These are phyloP conservation scores for Tichodroma muraria DNA, from an alignment of 2,113 vertebrate genomes.

Conservation along the genomic window DNA sequence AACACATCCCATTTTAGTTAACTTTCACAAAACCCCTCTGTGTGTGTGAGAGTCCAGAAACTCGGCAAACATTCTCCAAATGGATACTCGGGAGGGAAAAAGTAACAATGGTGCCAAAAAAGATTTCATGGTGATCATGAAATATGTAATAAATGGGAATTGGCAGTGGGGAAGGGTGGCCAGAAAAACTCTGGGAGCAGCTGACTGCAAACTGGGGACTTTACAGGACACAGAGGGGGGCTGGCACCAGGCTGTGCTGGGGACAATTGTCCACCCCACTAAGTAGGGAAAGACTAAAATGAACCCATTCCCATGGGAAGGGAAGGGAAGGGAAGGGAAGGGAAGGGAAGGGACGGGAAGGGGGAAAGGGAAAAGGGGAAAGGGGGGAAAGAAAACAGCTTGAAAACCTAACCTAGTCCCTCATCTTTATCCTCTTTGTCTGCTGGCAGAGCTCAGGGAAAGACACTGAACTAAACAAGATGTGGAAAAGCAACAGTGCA, in stretches of 20 bases:
- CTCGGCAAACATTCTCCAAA: not conserved
- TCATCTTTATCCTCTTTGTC: not conserved
- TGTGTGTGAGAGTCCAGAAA: not conserved
- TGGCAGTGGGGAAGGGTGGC: not conserved
- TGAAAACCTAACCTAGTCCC: not conserved
- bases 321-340: not conserved
- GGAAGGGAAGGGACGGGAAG: fast-evolving
- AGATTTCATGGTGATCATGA: not conserved
- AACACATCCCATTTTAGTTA: not conserved
- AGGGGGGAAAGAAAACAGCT: not conserved
- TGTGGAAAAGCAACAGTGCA: not conserved
- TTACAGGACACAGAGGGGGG: not conserved
- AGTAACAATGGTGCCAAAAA: not conserved
- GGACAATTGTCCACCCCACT: not conserved
- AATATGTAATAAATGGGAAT: not conserved
- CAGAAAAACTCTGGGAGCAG: not conserved
- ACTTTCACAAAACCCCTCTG: not conserved
- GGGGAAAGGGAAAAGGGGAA: too few species aligned
- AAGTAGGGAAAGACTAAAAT: not conserved
- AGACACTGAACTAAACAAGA: not conserved
- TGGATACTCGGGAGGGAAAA: not conserved
- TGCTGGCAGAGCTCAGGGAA: not conserved
- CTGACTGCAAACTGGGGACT: not conserved
- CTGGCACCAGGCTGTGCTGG: not conserved
- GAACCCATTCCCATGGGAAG: not conserved